phyloP scores from a whole-genome alignment of 1,140 invertebrate species.

The Cryptotermes secundus region DNA sequence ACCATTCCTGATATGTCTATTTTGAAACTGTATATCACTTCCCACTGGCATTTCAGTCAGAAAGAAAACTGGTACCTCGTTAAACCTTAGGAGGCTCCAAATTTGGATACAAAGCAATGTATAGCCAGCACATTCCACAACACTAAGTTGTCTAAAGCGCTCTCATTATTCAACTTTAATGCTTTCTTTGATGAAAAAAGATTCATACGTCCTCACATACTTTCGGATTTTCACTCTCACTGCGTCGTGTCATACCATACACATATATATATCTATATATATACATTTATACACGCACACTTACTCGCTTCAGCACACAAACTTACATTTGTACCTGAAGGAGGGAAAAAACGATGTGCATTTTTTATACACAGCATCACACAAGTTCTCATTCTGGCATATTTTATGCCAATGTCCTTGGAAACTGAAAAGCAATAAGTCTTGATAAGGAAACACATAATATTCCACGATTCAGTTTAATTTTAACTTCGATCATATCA shows the following conservation, averaged over 20 bases:
- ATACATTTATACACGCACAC: not conserved
- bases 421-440: not conserved
- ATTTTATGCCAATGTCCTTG: not conserved
- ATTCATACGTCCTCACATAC: not conserved
- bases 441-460: not conserved
- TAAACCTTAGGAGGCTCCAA: not conserved
- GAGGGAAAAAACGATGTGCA: not conserved
- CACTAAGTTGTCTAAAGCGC: not conserved
- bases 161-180: not conserved
- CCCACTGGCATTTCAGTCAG: not conserved
- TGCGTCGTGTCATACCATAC: not conserved
- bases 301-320: not conserved
- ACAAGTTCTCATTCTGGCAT: not conserved
- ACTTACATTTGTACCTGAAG: not conserved
- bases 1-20: not conserved
- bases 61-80: not conserved
- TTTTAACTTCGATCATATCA: not conserved
- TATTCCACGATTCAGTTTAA: not conserved
- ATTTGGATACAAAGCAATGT: constrained; percentile 15
- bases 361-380: not conserved
- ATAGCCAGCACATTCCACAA: not conserved
- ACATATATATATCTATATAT: too few relatives aligned
- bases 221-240: not conserved
- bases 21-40: not conserved
- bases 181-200: not conserved